Evolutionary conservation across 2,888 invertebrate genomes (phyloP).

Genomic region (Polyploca ridens): DNA sequence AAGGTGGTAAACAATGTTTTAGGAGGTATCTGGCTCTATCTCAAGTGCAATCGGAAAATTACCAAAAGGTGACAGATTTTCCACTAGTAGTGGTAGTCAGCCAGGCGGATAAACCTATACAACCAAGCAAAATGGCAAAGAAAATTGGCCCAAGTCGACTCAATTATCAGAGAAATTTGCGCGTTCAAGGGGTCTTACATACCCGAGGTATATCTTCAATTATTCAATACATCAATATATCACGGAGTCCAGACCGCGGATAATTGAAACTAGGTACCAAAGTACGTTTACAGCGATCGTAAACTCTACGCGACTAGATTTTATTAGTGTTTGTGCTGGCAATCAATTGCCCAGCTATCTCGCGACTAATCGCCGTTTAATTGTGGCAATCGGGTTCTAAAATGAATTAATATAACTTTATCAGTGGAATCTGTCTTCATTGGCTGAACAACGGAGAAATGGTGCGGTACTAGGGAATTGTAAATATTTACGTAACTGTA

Average conservation of each 20-base stretch:
- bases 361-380: conserved; percentile 12
- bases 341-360: conserved; percentile 29
- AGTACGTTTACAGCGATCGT: conserved; percentile 31
- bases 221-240: conserved; percentile 29
- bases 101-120: too few species aligned
- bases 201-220: conserved; percentile 24
- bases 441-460: background rate
- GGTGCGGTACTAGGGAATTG: background rate
- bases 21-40: too few species aligned
- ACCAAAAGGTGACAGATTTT: too few species aligned
- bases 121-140: too few species aligned
- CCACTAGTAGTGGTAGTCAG: too few species aligned
- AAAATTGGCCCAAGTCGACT: too few species aligned
- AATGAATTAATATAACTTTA: conserved; percentile 1
- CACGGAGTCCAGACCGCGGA: conserved; percentile 19
- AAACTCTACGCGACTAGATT: conserved; percentile 28
- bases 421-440: background rate
- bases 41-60: too few species aligned
- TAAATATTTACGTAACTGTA: background rate
- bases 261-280: conserved; percentile 29
- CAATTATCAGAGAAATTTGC: too few species aligned
- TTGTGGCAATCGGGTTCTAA: background rate
- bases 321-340: conserved; percentile 27
- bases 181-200: background rate
- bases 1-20: too few species aligned